These are phyloP conservation scores for Aethes cnicana DNA, from an alignment of 2,888 invertebrate species.

Conservation along the genomic window DNA sequence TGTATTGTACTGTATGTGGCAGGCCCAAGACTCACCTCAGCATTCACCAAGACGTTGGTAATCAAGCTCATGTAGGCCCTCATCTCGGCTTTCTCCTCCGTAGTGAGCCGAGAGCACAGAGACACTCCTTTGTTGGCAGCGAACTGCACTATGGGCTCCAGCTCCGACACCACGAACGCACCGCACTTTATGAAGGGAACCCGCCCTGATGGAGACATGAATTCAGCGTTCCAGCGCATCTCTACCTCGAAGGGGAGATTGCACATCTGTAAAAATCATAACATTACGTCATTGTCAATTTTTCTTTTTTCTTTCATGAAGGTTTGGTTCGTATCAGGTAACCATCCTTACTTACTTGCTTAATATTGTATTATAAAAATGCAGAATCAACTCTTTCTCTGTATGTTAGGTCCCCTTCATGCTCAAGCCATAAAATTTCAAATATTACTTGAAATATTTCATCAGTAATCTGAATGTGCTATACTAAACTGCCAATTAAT, in stretches of 20 bases:
- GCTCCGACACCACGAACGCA: constrained; percentile 92
- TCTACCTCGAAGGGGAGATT: constrained; percentile 91
- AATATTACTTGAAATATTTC: too few species aligned
- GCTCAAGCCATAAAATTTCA: too few species aligned
- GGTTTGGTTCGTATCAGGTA: too few species aligned
- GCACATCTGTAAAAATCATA: constrained; percentile 86
- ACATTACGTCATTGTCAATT: too few species aligned
- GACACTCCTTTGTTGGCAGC: constrained; percentile 92
- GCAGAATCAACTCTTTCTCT: too few species aligned
- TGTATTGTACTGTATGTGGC: too few species aligned
- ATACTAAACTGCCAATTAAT: too few species aligned
- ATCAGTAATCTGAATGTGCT: too few species aligned
- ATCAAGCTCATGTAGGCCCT: constrained; percentile 96
- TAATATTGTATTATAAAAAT: too few species aligned
- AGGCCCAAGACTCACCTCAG: constrained; percentile 84
- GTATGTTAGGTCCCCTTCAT: neutral
- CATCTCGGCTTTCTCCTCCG: constrained; percentile 93
- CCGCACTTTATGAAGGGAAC: constrained; percentile 97
- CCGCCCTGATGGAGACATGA: constrained; percentile 97
- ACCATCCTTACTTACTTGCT: too few species aligned
- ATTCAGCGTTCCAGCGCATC: constrained; percentile 94
- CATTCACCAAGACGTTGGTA: constrained; percentile 93
- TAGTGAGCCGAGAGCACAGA: constrained; percentile 86
- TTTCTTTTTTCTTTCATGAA: too few species aligned
- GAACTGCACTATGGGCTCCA: constrained; percentile 95